A percentile compares a stretch with the other conserved stretches of the same genome.
Evolutionary conservation across 2,113 vertebrate species (phyloP).

Genomic region (Heterotis niloticus): DNA sequence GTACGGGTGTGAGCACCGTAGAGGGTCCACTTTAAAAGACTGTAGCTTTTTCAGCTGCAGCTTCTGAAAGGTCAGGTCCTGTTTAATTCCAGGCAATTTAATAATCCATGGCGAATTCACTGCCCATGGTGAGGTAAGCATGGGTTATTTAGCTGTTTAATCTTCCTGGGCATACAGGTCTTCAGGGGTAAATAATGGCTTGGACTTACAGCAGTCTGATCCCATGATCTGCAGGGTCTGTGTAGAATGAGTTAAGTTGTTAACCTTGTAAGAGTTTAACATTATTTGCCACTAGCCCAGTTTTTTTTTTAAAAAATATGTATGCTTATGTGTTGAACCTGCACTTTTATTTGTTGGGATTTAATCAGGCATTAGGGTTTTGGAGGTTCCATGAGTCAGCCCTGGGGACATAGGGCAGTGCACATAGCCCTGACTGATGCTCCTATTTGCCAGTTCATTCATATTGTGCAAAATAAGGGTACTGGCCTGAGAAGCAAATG

Average conservation of each 20-base stretch:
- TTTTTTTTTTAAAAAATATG: background rate
- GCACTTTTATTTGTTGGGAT: slow-evolving; percentile 30
- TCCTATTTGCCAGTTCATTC: no score
- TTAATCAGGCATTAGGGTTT: background rate
- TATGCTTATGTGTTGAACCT: slow-evolving; percentile 32
- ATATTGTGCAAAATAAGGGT: no score
- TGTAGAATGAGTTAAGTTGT: background rate
- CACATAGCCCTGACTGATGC: no score
- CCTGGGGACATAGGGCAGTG: background rate
- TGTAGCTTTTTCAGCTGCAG: slow-evolving; percentile 1
- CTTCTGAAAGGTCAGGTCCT: background rate
- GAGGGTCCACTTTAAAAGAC: background rate
- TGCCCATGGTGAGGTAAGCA: slow-evolving; percentile 9
- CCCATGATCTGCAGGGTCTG: background rate
- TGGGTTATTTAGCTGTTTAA: slow-evolving; percentile 26
- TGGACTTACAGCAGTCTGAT: background rate
- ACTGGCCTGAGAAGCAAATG: no score
- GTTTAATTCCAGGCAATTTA: slow-evolving; percentile 12
- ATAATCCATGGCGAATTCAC: background rate
- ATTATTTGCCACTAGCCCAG: no score
- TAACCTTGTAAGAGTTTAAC: background rate
- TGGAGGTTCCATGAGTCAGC: background rate
- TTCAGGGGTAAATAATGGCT: slow-evolving; percentile 9
- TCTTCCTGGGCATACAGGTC: slow-evolving; percentile 14
- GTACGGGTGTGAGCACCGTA: background rate